A percentile compares a stretch with the other conserved stretches of the same genome.
Evolutionary conservation across 1,140 invertebrate genomes (phyloP).

Genomic region (Aculops lycopersici): DNA sequence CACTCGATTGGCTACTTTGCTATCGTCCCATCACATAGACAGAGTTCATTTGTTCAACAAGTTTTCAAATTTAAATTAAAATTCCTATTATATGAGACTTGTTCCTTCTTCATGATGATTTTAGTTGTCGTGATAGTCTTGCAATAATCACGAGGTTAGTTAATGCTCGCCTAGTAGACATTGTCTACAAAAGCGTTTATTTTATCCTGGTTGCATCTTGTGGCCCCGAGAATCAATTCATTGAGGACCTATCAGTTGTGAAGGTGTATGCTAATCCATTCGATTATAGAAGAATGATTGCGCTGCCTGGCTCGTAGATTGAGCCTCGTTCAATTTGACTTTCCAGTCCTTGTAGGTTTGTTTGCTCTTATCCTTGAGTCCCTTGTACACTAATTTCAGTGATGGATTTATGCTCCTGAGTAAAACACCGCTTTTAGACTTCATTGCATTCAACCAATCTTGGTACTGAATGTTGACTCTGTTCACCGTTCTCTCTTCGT

Average conservation of each 20-base stretch:
- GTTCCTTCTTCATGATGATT: too few species aligned
- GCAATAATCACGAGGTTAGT: too few species aligned
- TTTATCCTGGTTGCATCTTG: too few species aligned
- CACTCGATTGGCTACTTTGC: too few species aligned
- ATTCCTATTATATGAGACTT: too few species aligned
- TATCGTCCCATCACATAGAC: too few species aligned
- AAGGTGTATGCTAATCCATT: background rate
- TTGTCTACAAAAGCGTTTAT: too few species aligned
- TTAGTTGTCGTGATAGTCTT: too few species aligned
- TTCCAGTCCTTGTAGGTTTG: conserved; percentile 37
- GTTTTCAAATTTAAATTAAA: too few species aligned
- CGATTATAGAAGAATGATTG: background rate
- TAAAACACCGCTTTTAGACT: conserved; percentile 29
- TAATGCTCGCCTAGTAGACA: too few species aligned
- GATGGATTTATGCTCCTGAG: conserved; percentile 44
- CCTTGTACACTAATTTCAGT: conserved; percentile 39
- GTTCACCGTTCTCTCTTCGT: conserved; percentile 41
- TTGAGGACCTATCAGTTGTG: background rate
- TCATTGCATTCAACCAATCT: conserved; percentile 30
- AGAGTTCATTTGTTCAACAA: too few species aligned
- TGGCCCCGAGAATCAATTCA: too few species aligned
- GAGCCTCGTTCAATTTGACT: conserved; percentile 23
- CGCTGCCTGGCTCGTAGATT: conserved; percentile 3
- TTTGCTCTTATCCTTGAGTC: conserved; percentile 3
- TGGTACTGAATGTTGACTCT: conserved; percentile 38